Base-by-base conservation (phyloP, 2,797 vertebrate species). In the Lepus townsendii region DNA sequence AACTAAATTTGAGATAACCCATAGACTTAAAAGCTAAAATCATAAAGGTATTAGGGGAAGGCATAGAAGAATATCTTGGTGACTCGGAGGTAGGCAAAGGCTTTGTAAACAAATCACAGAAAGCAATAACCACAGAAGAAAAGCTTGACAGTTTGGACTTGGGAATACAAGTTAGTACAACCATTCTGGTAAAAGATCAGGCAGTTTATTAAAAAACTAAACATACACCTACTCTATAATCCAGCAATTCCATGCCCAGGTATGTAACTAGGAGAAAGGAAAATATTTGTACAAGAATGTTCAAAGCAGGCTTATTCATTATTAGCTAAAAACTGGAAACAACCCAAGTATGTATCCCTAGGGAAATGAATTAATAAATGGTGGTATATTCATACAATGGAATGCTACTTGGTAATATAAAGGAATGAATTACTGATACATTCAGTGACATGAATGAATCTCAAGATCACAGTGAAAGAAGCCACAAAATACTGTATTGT, bases 401-500 rank as follows among this genome's bases (percentile, higher is more conserved):
- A 90, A 54, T 69, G 42, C 52, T 65, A 42, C 68, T 89, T 63
- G 35, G 57, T 76, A 84, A 83, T 63, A 54, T 10, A 8, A 87
- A 90, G 19, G 63, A 77, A 87, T 47, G 20, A 91, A 87, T 63
- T 90, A 63, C 10, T 72, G 26, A 82, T 89, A 91, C 2, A 72
- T 3, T 57, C 24, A 87, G 95, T 6, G 65, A 72, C 79, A 89
- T 50, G 27, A 62, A 65, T 66, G 14, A 93, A 47, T 71, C 7
- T 63, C 82, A 75, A 89, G 87, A 86, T 72, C 80, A 78, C 65
- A 72, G 90, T 62, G 76, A 76, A 93, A 95, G 42, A 91, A 85
- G 42, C 38, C 32, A 60, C 11, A 88, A 92, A 86, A 77, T 62
- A 71, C 22, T 75, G 16, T 30, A 22, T 88, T 84, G 73, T 54